Percentiles rank a stretch among this genome's conserved stretches.
Conservation (phyloP, 2,797 vertebrate genomes). For the Phrynocephalus vlangalii region DNA sequence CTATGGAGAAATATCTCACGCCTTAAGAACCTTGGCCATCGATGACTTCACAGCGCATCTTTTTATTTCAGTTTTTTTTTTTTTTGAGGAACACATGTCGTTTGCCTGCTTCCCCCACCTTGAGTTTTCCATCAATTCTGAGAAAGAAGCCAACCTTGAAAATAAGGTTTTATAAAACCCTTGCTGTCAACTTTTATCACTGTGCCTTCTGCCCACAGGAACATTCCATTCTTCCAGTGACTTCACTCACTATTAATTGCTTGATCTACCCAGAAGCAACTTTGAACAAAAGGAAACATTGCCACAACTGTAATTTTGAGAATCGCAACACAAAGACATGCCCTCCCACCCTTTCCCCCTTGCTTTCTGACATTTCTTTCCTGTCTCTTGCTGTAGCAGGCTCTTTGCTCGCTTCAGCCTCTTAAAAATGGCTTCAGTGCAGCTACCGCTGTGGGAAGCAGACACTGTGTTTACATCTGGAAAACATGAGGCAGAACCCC, state of each 20-base stretch:
- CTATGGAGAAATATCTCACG: slow-evolving; percentile 7
- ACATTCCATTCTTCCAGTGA: slow-evolving; percentile 53
- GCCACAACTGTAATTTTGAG: slow-evolving; percentile 61
- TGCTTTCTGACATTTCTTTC: slow-evolving; percentile 29
- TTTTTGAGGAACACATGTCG: not conserved
- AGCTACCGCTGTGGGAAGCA: not conserved
- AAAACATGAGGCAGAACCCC: slow-evolving; percentile 31
- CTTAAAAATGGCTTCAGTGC: slow-evolving; percentile 49
- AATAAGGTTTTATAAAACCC: slow-evolving; percentile 9
- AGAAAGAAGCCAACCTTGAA: slow-evolving; percentile 7
- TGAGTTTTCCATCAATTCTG: not conserved
- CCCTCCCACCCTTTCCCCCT: slow-evolving; percentile 54
- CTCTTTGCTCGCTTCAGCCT: slow-evolving; percentile 36
- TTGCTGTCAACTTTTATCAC: slow-evolving; percentile 19
- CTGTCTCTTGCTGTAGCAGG: not conserved
- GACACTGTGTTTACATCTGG: slow-evolving; percentile 40
- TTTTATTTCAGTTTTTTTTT: not conserved
- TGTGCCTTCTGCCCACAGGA: slow-evolving; percentile 27
- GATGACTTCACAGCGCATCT: not conserved
- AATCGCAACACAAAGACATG: slow-evolving; percentile 29
- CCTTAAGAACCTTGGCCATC: not conserved
- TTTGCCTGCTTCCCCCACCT: not conserved
- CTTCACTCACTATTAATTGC: slow-evolving; percentile 60
- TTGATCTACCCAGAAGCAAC: slow-evolving; percentile 57
- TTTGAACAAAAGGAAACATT: slow-evolving; percentile 50